Conservation (phyloP, 2,888 invertebrate genomes). For the Opisthograptis luteolata region DNA sequence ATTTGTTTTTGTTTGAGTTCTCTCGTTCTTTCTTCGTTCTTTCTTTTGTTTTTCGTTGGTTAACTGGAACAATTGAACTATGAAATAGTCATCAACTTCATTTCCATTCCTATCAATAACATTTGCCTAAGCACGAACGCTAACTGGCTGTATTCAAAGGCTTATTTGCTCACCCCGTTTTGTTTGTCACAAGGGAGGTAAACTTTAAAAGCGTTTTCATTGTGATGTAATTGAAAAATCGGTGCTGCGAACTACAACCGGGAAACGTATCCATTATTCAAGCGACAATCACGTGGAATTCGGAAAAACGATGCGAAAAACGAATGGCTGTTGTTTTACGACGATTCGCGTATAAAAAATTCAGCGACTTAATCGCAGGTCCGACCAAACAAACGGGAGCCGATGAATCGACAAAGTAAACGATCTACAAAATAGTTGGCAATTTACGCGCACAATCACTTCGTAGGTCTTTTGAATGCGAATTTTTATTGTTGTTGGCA, state of each 20-base stretch:
- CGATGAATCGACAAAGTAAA: conserved; percentile 59
- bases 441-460: too few species aligned
- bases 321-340: conserved; percentile 70
- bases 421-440: conserved; percentile 64
- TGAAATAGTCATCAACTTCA: neutral
- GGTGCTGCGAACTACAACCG: conserved; percentile 62
- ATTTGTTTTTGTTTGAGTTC: too few species aligned
- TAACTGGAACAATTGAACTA: neutral
- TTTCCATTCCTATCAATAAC: neutral
- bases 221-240: conserved; percentile 82
- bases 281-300: conserved; percentile 77
- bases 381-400: conserved; percentile 66
- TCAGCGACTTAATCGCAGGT: conserved; percentile 73
- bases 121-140: conserved; percentile 8
- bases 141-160: conserved; percentile 12
- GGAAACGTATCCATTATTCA: conserved; percentile 71
- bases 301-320: conserved; percentile 79
- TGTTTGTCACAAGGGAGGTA: conserved; percentile 34
- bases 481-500: too few species aligned
- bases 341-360: conserved; percentile 75
- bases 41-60: too few species aligned
- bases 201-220: conserved; percentile 57
- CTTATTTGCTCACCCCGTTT: conserved; percentile 19
- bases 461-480: too few species aligned
- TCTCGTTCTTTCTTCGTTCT: too few species aligned